Evolutionary conservation across 2,888 invertebrate genomes (phyloP).

Genomic region (Conchocele bisecta): DNA sequence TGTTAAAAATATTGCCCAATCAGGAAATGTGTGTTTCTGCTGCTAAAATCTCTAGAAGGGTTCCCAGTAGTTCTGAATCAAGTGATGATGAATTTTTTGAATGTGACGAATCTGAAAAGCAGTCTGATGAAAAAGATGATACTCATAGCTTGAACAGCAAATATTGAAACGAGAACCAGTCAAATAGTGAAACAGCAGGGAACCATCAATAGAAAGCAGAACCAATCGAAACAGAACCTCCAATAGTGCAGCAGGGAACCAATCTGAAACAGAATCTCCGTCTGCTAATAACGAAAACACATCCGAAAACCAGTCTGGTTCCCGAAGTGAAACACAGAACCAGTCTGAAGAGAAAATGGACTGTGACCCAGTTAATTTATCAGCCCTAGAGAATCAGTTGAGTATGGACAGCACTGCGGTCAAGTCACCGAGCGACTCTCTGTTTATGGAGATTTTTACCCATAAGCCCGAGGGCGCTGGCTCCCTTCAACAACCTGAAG

Average conservation of each 20-base stretch:
- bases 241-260: too few relatives aligned
- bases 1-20: too few relatives aligned
- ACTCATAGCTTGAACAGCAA: constrained; percentile 19
- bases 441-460: constrained; percentile 66
- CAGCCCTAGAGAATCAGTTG: too few relatives aligned
- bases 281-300: too few relatives aligned
- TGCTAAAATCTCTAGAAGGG: too few relatives aligned
- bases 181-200: constrained; percentile 6
- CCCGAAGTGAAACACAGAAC: neutral
- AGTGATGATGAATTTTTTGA: constrained; percentile 82
- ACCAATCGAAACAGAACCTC: too few relatives aligned
- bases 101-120: constrained; percentile 65
- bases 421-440: constrained; percentile 59
- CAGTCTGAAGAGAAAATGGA: constrained; percentile 43
- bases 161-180: constrained; percentile 24
- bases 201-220: too few relatives aligned
- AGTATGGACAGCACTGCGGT: constrained; percentile 44
- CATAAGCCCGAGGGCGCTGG: constrained; percentile 87
- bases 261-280: constrained; percentile 3
- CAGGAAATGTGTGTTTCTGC: too few relatives aligned
- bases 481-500: constrained; percentile 87
- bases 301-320: constrained; percentile 2
- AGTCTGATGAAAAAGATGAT: constrained; percentile 36
- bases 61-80: constrained; percentile 36
- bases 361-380: too few relatives aligned